Evolutionary conservation across 2,888 invertebrate species (phyloP), one percentile per base, ranked within the genome.

Genomic region (Ornithoptera priamus): DNA sequence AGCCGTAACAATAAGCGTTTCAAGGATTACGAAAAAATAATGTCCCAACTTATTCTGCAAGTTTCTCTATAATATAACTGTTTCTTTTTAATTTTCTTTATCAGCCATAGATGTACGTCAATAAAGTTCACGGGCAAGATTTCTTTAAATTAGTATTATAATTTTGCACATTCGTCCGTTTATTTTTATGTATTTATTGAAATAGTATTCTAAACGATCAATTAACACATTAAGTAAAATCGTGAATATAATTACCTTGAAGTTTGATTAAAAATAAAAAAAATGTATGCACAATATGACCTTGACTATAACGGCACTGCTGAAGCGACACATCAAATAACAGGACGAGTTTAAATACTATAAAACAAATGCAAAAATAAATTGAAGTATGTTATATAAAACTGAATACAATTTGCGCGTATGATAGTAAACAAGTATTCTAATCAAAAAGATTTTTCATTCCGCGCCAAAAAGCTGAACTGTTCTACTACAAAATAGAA

Each of bases 221-320:
- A 62, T 66, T 53, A 62, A 66, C 24, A 24, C 24, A 39, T 65
- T 50, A 62, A 69, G 46, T 62, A 70, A 64, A 63, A 56, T 63
- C 67, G 67, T 70, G 70, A 70, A 67, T 70, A 63, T 64, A 22
- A 67, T 70, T 63, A 67, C 67, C 70, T 70, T 70, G 67, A 67
- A 63, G 59, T 63, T 60, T 7, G 59, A 70, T 63, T 62, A 59
- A 53, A 63, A 70, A 70, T 64, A 63, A 24, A 39, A 63, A 67
- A 64, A 67, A 67, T 60, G 24, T 70, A 63, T 63, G 63, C 53
- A 24, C 59, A 59, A 30, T n/a, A 4, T 62, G 66, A 67, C 63
- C 70, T 70, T 62, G 39, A 56, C 15, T 53, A 63, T 50, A 57
- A 63, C 63, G 46, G 39, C 60, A 70, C 67, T 60, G 67, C 60